phyloP scores from a whole-genome alignment of 1,140 invertebrate genomes.

The Drosophila sp. region DNA sequence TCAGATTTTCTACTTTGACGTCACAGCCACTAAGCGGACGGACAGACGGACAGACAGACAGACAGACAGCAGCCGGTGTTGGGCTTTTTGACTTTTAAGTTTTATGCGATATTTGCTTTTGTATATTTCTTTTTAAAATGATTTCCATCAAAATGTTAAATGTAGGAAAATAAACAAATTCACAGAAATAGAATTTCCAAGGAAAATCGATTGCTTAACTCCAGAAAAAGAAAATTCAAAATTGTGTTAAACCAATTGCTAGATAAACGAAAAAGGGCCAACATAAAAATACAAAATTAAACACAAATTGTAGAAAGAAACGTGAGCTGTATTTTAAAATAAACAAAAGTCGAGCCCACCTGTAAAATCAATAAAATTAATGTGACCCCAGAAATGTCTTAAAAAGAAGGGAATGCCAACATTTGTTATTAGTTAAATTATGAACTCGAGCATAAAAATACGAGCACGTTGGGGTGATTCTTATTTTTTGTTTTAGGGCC shows the following conservation, averaged over 20 bases:
- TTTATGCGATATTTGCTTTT: constrained; percentile 27
- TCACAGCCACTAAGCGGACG: constrained; percentile 33
- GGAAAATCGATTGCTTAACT: constrained; percentile 32
- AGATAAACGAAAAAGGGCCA: constrained; percentile 44
- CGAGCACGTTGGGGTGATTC: neutral
- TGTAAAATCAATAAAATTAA: constrained; percentile 57
- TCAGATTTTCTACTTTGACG: constrained; percentile 47
- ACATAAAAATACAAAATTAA: constrained; percentile 16
- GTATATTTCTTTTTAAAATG: constrained; percentile 50
- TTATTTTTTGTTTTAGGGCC: constrained; percentile 2
- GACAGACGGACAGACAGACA: too few relatives aligned
- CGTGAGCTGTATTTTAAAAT: constrained; percentile 61
- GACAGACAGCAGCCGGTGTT: too few relatives aligned
- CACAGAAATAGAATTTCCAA: constrained; percentile 41
- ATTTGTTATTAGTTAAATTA: constrained; percentile 68
- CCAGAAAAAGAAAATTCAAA: constrained; percentile 12
- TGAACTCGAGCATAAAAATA: constrained; percentile 42
- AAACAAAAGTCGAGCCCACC: constrained; percentile 32
- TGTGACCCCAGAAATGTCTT: constrained; percentile 48
- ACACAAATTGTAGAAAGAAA: constrained; percentile 34
- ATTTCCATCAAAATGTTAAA: constrained; percentile 65
- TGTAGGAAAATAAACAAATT: constrained; percentile 50
- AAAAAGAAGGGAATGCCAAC: constrained; percentile 9
- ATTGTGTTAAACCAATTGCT: constrained; percentile 38
- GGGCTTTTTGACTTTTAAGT: constrained; percentile 4